These are phyloP conservation scores for Paraescarpia echinospica DNA, from an alignment of 1,140 invertebrate species.

Conservation along the genomic window DNA sequence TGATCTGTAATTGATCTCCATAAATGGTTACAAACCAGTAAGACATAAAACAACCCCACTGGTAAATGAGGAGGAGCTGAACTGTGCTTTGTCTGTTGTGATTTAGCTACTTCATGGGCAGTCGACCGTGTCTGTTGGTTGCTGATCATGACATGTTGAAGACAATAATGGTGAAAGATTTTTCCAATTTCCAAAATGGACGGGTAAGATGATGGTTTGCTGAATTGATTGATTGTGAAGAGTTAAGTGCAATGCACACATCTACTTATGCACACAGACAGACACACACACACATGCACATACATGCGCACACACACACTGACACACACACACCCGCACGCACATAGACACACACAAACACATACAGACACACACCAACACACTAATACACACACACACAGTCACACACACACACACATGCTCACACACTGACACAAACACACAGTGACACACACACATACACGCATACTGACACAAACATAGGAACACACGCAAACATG, in stretches of 20 bases:
- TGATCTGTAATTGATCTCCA: no score
- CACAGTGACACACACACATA: no score
- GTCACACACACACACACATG: no score
- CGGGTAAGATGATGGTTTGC: conserved; percentile 7
- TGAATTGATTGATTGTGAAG: neutral
- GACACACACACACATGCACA: neutral
- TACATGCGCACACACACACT: neutral
- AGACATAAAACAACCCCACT: no score
- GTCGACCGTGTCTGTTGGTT: neutral
- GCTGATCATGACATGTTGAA: conserved; percentile 7
- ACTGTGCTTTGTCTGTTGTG: neutral
- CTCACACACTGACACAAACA: no score
- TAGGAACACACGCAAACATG: neutral
- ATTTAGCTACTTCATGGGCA: neutral
- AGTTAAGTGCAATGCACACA: neutral
- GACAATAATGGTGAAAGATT: conserved; percentile 7
- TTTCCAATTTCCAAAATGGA: neutral
- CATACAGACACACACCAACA: no score
- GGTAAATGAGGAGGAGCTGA: no score
- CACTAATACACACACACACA: no score
- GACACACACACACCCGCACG: neutral
- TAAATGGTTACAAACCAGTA: no score
- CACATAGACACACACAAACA: no score
- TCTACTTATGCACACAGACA: neutral
- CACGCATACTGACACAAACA: neutral